Base-by-base conservation (phyloP, 2,888 invertebrate genomes). In the Caenorhabditis doughertyi region DNA sequence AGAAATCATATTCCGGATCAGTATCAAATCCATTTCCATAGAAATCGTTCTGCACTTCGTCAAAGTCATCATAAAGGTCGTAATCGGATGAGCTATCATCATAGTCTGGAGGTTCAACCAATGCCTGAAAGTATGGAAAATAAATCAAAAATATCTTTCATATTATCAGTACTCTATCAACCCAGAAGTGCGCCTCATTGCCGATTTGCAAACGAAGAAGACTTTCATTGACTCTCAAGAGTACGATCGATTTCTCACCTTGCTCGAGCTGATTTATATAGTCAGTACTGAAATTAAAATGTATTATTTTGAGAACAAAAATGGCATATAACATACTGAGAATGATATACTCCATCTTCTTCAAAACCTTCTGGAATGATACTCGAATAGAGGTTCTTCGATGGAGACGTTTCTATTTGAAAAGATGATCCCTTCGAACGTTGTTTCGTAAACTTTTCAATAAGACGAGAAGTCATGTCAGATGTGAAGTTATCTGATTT, bases 361-460 rank as follows among this genome's bases (percentile, higher is more conserved):
- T 49, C n/a, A 18, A 72, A 62, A 18, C 51, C 72, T 0, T 3
- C 5, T 0, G 72, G 72, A 51, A 72, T 35, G 2, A 16, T 25
- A 3, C 11, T 9, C 16, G 32, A 18, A 2, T 11, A 3, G 9
- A 39, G 5, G n/a, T 21, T 32, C 27, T 25, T 49, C 39, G 29
- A 1, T 5, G 42, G 44, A 47, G 3, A 13, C 11, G 18, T 73
- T 25, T 53, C 21, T 3, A 73, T 25, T 16, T 49, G 32, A 18
- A 73, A 44, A n/a, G 23, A 35, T 2, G 72, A 64, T 55, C 44
- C 62, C 4, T 11, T 35, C 3, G 32, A 27, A 13, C n/a, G 25
- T 18, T 42, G 21, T 5, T 53, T 27, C 11, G 42, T n/a, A n/a
- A 73, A 53, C 21, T 62, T 64, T 13, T 73, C 72, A 9, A 73